These are phyloP conservation scores for Sciaenops ocellatus DNA, from an alignment of 2,797 vertebrate species.

Conservation along the genomic window DNA sequence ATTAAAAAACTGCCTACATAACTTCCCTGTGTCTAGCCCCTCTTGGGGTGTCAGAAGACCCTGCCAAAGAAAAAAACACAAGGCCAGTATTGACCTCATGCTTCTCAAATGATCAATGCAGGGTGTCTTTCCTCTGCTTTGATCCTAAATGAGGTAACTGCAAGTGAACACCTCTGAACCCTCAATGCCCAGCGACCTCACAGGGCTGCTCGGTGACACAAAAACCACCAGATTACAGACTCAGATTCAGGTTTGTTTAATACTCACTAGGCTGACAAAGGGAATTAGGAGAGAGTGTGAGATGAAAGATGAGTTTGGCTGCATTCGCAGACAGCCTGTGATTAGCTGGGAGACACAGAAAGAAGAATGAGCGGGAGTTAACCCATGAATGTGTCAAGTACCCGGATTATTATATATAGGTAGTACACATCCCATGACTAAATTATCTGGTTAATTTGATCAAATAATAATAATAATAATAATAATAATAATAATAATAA, in stretches of 20 bases:
- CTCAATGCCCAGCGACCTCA: slow-evolving; percentile 18
- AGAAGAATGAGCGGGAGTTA: neutral
- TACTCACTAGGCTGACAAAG: slow-evolving; percentile 19
- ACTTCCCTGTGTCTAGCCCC: neutral
- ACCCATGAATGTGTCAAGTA: neutral
- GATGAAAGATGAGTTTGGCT: slow-evolving; percentile 46
- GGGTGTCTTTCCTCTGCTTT: slow-evolving; percentile 28
- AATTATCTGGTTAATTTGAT: neutral
- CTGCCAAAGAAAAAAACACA: neutral
- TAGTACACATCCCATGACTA: neutral
- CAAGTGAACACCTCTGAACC: slow-evolving; percentile 1
- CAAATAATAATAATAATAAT: neutral
- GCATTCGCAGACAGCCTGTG: slow-evolving; percentile 27
- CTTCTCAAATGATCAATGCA: slow-evolving; percentile 33
- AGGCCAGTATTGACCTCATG: slow-evolving; percentile 28
- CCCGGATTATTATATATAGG: neutral
- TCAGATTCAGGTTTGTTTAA: slow-evolving; percentile 29
- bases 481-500: neutral
- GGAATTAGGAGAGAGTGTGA: slow-evolving; percentile 20
- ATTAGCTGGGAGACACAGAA: slow-evolving; percentile 21
- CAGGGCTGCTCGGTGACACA: slow-evolving; percentile 13
- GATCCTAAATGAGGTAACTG: slow-evolving; percentile 48
- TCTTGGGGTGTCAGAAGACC: neutral
- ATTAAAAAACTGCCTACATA: neutral
- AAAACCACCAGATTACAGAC: slow-evolving; percentile 6